Percentiles rank a stretch among this genome's conserved stretches.
Evolutionary conservation across 1,140 invertebrate species (phyloP).

Genomic region (Heterodera carotae): DNA sequence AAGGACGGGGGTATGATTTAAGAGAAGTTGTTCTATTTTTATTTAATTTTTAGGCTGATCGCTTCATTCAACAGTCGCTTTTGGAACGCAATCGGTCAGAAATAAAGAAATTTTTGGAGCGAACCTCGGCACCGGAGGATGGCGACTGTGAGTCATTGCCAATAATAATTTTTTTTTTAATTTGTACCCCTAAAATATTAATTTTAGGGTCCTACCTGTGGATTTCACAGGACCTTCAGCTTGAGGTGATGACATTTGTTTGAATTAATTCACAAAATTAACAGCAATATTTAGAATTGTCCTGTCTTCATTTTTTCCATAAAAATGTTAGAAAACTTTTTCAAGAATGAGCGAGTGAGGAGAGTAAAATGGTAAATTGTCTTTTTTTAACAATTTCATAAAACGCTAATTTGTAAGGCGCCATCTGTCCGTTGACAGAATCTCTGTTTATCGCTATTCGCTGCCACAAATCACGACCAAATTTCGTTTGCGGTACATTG

Average conservation of each 20-base stretch:
- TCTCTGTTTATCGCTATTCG: slow-evolving; percentile 52
- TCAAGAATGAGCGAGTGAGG: slow-evolving; percentile 46
- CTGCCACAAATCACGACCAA: slow-evolving; percentile 51
- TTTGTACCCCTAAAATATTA: neutral
- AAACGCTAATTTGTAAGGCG: slow-evolving; percentile 26
- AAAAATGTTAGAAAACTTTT: slow-evolving; percentile 43
- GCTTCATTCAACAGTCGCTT: slow-evolving; percentile 15
- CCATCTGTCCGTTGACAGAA: slow-evolving; percentile 53
- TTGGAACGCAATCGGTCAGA: slow-evolving; percentile 2
- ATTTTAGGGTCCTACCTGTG: neutral
- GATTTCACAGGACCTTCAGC: neutral
- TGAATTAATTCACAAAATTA: neutral
- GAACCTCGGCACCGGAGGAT: neutral
- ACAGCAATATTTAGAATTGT: neutral
- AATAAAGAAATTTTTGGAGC: slow-evolving; percentile 17
- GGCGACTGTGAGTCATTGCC: slow-evolving; percentile 21
- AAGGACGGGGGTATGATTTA: no score
- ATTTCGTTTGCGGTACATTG: slow-evolving; percentile 38
- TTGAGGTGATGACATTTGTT: neutral
- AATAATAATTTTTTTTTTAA: no score
- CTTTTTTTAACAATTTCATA: neutral
- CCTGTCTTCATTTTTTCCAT: neutral
- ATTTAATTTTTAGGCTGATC: slow-evolving; percentile 13
- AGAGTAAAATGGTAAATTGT: slow-evolving; percentile 51
- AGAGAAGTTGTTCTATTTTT: no score